Base-by-base conservation (phyloP, 64 coral and sea anemone species). In the Cladopsammia gracilis region DNA sequence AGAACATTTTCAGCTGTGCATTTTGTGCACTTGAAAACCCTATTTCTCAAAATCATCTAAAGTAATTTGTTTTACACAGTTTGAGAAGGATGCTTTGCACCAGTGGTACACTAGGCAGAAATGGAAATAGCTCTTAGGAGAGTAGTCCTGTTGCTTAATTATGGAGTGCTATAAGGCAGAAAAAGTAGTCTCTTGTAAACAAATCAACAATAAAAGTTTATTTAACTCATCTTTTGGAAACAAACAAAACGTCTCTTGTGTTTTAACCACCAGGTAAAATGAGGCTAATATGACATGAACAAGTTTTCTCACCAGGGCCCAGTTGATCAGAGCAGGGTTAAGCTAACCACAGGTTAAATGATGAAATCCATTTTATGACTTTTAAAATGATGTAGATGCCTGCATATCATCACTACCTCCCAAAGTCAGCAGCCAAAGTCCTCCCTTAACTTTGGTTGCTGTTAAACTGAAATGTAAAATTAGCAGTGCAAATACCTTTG, bases 171-270 rank as follows among this genome's bases (percentile, higher is more conserved):
- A 42, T 42, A 72, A 42, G 34, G 25, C 70, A 45, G 70, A 42
- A 13, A 72, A 10, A 42, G 34, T 72, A 25, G 12, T 44, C 34
- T 42, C 15, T 72, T 42, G 14, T 44, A 22, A 45, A 72, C 70
- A 72, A 24, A 72, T 72, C 70, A 15, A 42, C 26, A 44, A 2
- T 45, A 8, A 44, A 72, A 72, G 25, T 72, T 72, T 72, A 72
- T 72, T 72, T 13, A 25, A 72, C 25, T 72, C 8, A 72, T 72
- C 70, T 72, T 72, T 72, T 69, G 62, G 62, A 64, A 64, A 14
- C 66, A 70, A 70, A 70, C 20, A 70, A 24, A 25, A 25, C 4
- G 23, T 25, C 20, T 24, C 20, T 13, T 72, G 9, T 23, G 66
- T 70, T 25, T 70, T 70, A 70, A 11, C 23, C 22, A 70, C 23